Evolutionary conservation across 2,113 vertebrate species (phyloP).

Genomic region (Ranitomeya imitator): DNA sequence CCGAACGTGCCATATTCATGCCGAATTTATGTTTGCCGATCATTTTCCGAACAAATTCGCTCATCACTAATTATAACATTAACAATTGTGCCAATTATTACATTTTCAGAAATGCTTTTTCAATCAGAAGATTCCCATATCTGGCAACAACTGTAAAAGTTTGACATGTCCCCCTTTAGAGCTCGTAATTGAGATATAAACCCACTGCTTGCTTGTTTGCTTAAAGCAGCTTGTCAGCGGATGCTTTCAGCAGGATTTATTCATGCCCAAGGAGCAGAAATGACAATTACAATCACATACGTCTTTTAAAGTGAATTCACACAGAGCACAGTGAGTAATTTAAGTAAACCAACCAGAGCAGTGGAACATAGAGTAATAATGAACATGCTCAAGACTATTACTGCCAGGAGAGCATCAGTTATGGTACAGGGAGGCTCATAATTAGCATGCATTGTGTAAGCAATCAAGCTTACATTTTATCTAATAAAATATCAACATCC

Average conservation of each 20-base stretch:
- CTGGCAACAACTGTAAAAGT: not conserved
- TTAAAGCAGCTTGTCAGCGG: not conserved
- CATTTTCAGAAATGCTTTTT: no score
- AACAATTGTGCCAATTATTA: no score
- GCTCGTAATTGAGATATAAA: not conserved
- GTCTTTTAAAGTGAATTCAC: constrained; percentile 10
- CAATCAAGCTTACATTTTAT: not conserved
- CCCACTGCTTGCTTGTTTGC: not conserved
- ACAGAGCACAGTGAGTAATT: constrained; percentile 12
- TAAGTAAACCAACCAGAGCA: constrained; percentile 19
- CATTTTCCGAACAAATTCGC: no score
- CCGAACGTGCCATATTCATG: no score
- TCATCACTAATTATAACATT: no score
- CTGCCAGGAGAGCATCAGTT: not conserved
- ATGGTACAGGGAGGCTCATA: no score
- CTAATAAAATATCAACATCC: not conserved
- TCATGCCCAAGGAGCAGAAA: not conserved
- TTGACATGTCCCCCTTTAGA: not conserved
- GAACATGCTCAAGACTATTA: not conserved
- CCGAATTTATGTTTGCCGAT: no score
- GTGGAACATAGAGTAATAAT: not conserved
- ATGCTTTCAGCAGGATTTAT: not conserved
- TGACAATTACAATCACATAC: constrained; percentile 33
- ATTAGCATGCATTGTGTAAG: not conserved
- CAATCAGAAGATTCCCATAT: not conserved